Conservation (phyloP, 2,113 vertebrate genomes). For the Melanerpes formicivorus region DNA sequence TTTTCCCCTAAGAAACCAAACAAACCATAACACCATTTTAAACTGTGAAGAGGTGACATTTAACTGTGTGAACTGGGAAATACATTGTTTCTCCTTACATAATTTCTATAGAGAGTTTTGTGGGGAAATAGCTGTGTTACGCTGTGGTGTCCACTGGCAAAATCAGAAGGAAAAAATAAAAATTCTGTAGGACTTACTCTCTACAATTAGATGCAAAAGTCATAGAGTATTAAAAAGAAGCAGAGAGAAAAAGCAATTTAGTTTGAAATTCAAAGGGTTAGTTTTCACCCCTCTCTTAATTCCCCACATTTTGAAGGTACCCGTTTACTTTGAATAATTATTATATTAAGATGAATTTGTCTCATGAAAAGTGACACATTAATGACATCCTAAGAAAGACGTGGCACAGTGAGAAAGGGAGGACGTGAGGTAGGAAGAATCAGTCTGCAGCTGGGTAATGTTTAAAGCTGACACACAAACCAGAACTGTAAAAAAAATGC, state of each 20-base stretch:
- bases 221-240: slow-evolving; percentile 28
- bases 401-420: slow-evolving; percentile 57
- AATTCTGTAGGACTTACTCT: slow-evolving; percentile 12
- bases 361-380: slow-evolving; percentile 53
- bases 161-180: not conserved
- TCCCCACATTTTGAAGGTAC: slow-evolving; percentile 12
- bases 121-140: not conserved
- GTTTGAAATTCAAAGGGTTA: slow-evolving; percentile 12
- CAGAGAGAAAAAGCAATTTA: slow-evolving; percentile 42
- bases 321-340: slow-evolving; percentile 20
- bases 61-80: not conserved
- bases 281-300: slow-evolving; percentile 25
- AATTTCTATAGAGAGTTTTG: not conserved
- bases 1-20: not conserved
- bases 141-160: not conserved
- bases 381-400: slow-evolving; percentile 55
- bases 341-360: slow-evolving; percentile 42
- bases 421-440: slow-evolving; percentile 23
- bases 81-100: not conserved
- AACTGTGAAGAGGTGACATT: not conserved
- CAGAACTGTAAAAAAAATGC: slow-evolving; percentile 54
- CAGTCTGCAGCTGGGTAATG: slow-evolving; percentile 48
- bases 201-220: slow-evolving; percentile 29
- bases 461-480: slow-evolving; percentile 66
- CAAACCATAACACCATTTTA: not conserved